A percentile compares a stretch with the other conserved stretches of the same genome.
These are phyloP conservation scores for Orcinus orca DNA, from an alignment of 2,113 vertebrate species.

Conservation along the genomic window DNA sequence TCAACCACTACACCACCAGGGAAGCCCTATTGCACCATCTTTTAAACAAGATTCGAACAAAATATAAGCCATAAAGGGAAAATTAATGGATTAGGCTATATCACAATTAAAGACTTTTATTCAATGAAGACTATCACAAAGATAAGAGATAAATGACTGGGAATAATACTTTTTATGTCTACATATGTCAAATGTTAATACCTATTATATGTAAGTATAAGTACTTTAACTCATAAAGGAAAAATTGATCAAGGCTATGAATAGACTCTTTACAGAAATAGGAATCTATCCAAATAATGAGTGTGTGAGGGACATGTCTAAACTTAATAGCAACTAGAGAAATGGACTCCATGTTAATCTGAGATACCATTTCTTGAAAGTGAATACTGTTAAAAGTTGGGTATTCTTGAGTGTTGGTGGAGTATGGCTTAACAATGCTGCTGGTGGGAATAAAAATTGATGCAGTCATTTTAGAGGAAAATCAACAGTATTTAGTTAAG, in stretches of 20 bases:
- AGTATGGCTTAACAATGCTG: not conserved
- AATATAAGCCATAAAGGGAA: not conserved
- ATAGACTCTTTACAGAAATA: not conserved
- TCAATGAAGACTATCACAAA: not conserved
- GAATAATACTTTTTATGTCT: not conserved
- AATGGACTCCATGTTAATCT: not conserved
- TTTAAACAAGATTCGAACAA: not conserved
- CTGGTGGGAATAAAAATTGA: not conserved
- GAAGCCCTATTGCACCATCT: not conserved
- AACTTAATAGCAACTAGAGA: not conserved
- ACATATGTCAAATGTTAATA: not conserved
- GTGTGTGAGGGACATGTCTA: not conserved
- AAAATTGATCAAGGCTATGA: not conserved
- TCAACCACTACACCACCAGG: too few relatives aligned
- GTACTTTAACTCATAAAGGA: not conserved
- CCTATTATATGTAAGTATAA: not conserved
- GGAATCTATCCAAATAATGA: not conserved
- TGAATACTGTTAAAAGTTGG: not conserved
- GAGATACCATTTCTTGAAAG: not conserved
- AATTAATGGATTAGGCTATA: not conserved
- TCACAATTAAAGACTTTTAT: not conserved
- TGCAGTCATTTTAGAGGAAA: not conserved
- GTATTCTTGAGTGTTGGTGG: not conserved
- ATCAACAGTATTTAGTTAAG: not conserved
- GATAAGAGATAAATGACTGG: not conserved